Evolutionary conservation across 2,888 invertebrate genomes (phyloP), one percentile per base, ranked within the genome.

Genomic region (Criorhina ranunculi): DNA sequence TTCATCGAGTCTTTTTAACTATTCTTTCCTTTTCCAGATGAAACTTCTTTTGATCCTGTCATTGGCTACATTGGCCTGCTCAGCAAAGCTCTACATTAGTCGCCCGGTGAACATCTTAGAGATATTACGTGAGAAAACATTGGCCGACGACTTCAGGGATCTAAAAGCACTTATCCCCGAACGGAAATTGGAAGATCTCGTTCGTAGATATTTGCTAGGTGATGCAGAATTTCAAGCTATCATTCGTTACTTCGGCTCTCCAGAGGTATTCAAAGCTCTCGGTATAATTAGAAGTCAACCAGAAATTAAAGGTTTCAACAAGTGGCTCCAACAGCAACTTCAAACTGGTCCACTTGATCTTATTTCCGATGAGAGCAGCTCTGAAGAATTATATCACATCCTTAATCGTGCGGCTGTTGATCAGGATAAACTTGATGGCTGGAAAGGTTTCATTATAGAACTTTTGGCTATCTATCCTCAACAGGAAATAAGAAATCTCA

Each of bases 141-240:
- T 89, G 15, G 78, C 83, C 1, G 88, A 87, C 73, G 89, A 89
- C 55, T 82, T 89, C 9, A 87, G 87, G 17, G 90, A 90, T 51
- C 66, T 89, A 17, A 79, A 73, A 29, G 62, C 86, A 0, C 53
- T 89, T 5, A 81, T 90, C 40, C 90, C 90, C 35, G 81, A 87
- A 5, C 81, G 88, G 19, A 87, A 87, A 2, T 37, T 91, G 2
- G 85, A 86, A 9, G 70, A 88, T 11, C 75, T 91, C 6, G 44
- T 89, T 7, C 79, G 75, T 29, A 89, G 90, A 5, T 91, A 91
- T 57, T 76, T 91, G 11, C 70, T 90, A 17, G 89, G 89, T 37
- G 91, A 91, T 86, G 87, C 83, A 5, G 87, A 91, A 15, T 91
- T 91, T 60, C 91, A 91, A 82, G 87, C 87, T 1, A 87, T 91